Evolutionary conservation across 2,888 invertebrate genomes (phyloP).

Genomic region (Ceraclea dissimilis): DNA sequence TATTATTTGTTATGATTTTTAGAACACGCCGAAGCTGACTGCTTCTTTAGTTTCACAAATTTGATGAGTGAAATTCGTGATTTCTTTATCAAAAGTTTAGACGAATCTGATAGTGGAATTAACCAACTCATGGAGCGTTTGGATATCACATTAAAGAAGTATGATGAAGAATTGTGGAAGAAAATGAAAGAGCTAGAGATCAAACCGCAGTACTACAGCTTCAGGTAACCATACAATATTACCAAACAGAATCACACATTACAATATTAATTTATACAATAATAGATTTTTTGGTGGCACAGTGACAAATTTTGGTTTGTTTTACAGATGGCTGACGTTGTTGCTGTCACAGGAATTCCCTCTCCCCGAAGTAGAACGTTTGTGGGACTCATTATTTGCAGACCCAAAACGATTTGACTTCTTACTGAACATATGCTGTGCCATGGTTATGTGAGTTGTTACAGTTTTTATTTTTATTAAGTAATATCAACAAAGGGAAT

Average conservation of each 20-base stretch:
- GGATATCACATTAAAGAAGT: conserved; percentile 63
- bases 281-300: too few relatives aligned
- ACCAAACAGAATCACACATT: too few relatives aligned
- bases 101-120: conserved; percentile 88
- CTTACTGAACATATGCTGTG: conserved; percentile 87
- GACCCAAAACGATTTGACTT: conserved; percentile 86
- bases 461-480: conserved; percentile 35
- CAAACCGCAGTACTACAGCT: conserved; percentile 93
- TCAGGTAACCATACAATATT: conserved; percentile 61
- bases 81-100: conserved; percentile 92
- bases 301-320: too few relatives aligned
- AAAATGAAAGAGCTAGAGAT: conserved; percentile 76
- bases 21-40: conserved; percentile 94
- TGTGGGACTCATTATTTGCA: conserved; percentile 96
- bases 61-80: conserved; percentile 97
- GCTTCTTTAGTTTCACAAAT: conserved; percentile 97
- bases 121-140: conserved; percentile 84
- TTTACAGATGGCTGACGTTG: conserved; percentile 83
- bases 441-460: conserved; percentile 91
- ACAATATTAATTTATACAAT: too few relatives aligned
- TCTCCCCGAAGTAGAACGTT: conserved; percentile 90
- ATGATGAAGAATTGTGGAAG: conserved; percentile 71
- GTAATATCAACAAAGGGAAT: conserved; percentile 55
- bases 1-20: too few relatives aligned
- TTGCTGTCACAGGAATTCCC: conserved; percentile 96